These are phyloP conservation scores for Hippocampus barbouri DNA, from an alignment of 2,113 vertebrate genomes.

Conservation along the genomic window DNA sequence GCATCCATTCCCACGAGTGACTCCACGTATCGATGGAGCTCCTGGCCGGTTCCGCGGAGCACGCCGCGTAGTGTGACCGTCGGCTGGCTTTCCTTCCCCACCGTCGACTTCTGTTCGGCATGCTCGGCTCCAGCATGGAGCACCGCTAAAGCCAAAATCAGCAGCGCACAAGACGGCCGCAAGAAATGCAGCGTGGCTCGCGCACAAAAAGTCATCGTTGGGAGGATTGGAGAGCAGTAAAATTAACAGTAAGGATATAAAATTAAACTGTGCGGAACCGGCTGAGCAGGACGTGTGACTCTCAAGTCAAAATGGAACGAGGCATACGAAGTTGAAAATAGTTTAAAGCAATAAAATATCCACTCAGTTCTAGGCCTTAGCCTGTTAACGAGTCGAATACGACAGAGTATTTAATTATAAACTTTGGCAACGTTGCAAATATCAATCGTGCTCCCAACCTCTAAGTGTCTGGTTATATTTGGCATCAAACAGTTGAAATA, in stretches of 20 bases:
- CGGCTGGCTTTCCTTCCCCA: conserved; percentile 4
- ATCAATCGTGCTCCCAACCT: conserved; percentile 11
- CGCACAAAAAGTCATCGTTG: conserved; percentile 19
- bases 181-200: conserved; percentile 29
- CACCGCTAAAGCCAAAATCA: conserved; percentile 19
- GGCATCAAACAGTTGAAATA: conserved; percentile 39
- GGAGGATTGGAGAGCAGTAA: neutral
- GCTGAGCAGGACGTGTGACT: conserved; percentile 23
- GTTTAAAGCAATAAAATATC: neutral
- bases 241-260: neutral
- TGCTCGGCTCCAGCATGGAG: conserved; percentile 20
- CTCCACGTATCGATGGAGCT: conserved; percentile 60
- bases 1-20: conserved; percentile 62
- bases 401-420: conserved; percentile 43
- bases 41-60: conserved; percentile 51
- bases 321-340: neutral
- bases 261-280: conserved; percentile 12
- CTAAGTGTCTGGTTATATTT: conserved; percentile 54
- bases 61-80: conserved; percentile 45
- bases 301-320: neutral
- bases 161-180: conserved; percentile 1
- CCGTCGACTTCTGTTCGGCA: conserved; percentile 4
- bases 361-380: neutral
- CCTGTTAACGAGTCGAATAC: neutral
- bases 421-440: conserved; percentile 49